A percentile compares a stretch with the other conserved stretches of the same genome.
Evolutionary conservation across 2,888 invertebrate species (phyloP).

Genomic region (Capitulum mitella): DNA sequence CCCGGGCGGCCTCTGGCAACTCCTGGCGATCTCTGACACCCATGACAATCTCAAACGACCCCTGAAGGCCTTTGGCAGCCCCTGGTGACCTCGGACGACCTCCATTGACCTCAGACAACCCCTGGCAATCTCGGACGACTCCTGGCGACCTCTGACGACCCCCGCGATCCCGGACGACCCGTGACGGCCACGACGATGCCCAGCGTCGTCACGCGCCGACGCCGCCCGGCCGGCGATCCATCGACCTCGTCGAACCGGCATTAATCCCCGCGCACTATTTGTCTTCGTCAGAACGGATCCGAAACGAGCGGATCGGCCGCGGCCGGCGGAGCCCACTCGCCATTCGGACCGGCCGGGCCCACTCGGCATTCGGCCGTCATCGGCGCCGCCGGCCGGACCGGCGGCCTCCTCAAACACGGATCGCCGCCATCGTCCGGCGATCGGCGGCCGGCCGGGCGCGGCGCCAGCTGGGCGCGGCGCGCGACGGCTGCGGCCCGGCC

Average conservation of each 20-base stretch:
- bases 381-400: neutral
- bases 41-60: too few species aligned
- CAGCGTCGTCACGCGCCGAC: too few species aligned
- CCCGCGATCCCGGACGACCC: neutral
- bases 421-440: neutral
- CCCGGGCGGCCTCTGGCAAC: too few species aligned
- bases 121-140: neutral
- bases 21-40: too few species aligned
- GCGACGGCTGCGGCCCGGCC: too few species aligned
- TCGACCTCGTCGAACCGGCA: neutral
- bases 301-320: neutral
- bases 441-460: neutral
- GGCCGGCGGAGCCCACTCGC: neutral
- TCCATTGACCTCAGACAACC: too few species aligned
- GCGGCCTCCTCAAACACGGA: neutral
- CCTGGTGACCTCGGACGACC: too few species aligned
- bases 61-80: too few species aligned
- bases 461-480: too few species aligned
- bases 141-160: neutral
- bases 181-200: too few species aligned
- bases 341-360: constrained; percentile 10
- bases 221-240: neutral
- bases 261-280: neutral
- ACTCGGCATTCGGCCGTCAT: constrained; percentile 22
- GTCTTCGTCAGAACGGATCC: neutral